Evolutionary conservation across 1,140 invertebrate genomes (phyloP), one percentile per base, ranked within the genome.

Genomic region (Venturia canescens): DNA sequence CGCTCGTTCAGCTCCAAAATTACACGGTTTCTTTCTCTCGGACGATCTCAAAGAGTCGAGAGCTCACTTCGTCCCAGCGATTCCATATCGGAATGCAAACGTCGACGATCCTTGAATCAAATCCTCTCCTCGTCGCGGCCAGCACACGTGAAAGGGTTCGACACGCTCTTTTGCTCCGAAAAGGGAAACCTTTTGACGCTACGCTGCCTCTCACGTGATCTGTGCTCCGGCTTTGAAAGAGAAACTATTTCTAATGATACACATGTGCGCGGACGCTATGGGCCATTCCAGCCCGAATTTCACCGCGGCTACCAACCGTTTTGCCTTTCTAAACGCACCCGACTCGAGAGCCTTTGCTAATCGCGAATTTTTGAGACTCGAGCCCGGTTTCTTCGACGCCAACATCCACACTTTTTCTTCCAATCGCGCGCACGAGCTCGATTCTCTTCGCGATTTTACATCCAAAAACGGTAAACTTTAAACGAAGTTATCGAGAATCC

Each of bases 151-250:
- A 84, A 84, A 84, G 84, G 84, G 85, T 85, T 88, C 84, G 88
- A 87, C 86, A 89, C 88, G 88, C 85, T 90, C 85, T 88, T 90
- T 87, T 89, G 89, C 87, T 84, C 83, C 87, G 87, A 89, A 89
- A 90, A 90, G 87, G 87, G 87, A 90, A 90, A 89, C 79, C 82
- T 83, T 80, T 83, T 78, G 67, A 83, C 85, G 78, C 74, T 84
- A 82, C 81, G 78, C 50, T 81, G 83, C 67, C 70, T 84, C 69
- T 44, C 79, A 60, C 67, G 38, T 44, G 38, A 44, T 57, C 72
- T 57, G 18, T n/a, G 29, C 60, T 21, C 5, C 34, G 79, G 57
- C 27, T 18, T 57, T 74, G 70, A 74, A 27, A 63, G 69, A 57
- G 50, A 63, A 53, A 74, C 70, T 79, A 57, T 71, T 23, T 44